Evolutionary conservation across 1,140 invertebrate species (phyloP).

Genomic region (Ceratina japonica): DNA sequence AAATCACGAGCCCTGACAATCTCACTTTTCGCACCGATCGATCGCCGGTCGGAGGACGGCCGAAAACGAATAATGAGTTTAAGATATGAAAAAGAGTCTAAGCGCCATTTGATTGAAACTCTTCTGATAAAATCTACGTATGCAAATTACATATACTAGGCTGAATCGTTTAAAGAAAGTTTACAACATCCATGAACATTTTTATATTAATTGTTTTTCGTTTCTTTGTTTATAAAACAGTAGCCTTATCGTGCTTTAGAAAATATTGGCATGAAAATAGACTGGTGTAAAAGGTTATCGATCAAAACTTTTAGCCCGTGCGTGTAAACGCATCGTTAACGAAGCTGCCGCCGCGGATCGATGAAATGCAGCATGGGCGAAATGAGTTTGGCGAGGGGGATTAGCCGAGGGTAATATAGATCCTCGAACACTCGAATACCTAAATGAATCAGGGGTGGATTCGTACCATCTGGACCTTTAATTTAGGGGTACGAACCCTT

Average conservation of each 20-base stretch:
- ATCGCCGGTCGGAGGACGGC: neutral
- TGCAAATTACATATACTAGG: no score
- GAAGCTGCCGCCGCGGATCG: neutral
- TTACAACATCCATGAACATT: no score
- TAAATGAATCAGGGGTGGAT: slow-evolving; percentile 26
- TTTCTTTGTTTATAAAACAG: no score
- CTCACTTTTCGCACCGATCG: neutral
- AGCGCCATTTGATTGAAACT: no score
- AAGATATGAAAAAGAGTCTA: no score
- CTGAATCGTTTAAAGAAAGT: no score
- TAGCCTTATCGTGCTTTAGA: no score
- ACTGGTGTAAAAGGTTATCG: neutral
- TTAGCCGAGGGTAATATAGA: slow-evolving; percentile 10
- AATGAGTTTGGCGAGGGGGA: neutral
- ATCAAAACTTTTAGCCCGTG: neutral
- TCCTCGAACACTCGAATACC: slow-evolving; percentile 18
- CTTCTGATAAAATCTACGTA: no score
- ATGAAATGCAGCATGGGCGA: slow-evolving; percentile 22
- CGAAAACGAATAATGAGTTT: no score
- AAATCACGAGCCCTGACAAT: no score
- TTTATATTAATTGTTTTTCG: no score
- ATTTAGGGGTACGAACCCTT: neutral
- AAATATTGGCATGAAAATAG: no score
- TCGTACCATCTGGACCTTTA: slow-evolving; percentile 32
- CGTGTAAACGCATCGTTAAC: neutral